A percentile compares a stretch with the other conserved stretches of the same genome.
These are phyloP conservation scores for Riparia riparia DNA, from an alignment of 2,113 vertebrate species.

Conservation along the genomic window DNA sequence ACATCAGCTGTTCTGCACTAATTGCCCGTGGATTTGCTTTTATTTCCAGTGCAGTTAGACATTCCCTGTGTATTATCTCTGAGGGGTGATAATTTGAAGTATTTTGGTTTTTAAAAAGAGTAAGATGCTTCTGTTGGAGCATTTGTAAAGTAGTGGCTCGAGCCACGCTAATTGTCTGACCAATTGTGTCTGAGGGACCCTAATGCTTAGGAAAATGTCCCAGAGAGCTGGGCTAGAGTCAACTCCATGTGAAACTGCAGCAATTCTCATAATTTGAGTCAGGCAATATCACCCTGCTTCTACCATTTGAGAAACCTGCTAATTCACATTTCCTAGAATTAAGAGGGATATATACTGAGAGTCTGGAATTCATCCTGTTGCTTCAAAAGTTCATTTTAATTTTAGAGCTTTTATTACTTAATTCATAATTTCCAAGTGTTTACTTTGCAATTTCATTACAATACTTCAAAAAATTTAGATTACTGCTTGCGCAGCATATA, in stretches of 20 bases:
- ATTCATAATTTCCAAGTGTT: neutral
- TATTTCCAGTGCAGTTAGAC: neutral
- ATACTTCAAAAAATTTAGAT: neutral
- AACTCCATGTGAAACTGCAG: neutral
- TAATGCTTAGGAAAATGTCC: neutral
- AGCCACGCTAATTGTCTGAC: neutral
- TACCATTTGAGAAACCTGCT: neutral
- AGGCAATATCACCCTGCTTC: neutral
- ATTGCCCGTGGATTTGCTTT: slow-evolving; percentile 12
- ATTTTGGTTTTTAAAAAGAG: neutral
- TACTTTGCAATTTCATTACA: neutral
- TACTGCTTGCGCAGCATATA: neutral
- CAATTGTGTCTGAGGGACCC: neutral
- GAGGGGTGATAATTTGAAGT: neutral
- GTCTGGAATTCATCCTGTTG: neutral
- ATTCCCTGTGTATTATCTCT: neutral
- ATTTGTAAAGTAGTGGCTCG: neutral
- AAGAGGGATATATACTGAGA: neutral
- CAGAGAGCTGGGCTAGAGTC: neutral
- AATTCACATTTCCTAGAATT: neutral
- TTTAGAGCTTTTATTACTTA: neutral
- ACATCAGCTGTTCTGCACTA: slow-evolving; percentile 25
- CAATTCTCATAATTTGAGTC: neutral
- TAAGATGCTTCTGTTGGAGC: neutral
- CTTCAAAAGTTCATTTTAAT: neutral